phyloP scores from a whole-genome alignment of 2,888 invertebrate species.

The Heteropelma amictum region DNA sequence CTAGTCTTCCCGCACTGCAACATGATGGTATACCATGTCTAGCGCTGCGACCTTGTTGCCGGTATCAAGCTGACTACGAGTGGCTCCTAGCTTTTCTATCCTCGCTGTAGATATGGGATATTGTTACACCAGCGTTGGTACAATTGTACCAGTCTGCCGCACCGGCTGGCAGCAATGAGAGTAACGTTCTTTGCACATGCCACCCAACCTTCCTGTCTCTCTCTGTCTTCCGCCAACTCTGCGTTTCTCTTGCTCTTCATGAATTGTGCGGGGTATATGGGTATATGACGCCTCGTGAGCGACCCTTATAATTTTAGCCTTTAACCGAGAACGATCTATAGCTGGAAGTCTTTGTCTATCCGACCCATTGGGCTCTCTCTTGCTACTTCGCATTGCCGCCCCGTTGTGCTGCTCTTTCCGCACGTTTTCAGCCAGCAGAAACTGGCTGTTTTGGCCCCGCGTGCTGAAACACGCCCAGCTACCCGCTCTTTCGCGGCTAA shows the following conservation, averaged over 20 bases:
- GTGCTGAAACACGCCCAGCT: slow-evolving; percentile 55
- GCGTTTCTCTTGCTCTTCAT: slow-evolving; percentile 22
- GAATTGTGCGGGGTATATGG: slow-evolving; percentile 50
- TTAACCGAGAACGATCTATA: slow-evolving; percentile 55
- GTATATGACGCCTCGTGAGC: slow-evolving; percentile 44
- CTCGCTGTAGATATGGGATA: not conserved
- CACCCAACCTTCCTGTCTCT: slow-evolving; percentile 53
- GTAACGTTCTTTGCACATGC: slow-evolving; percentile 69
- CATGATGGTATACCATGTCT: too few species aligned
- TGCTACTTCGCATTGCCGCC: slow-evolving; percentile 12
- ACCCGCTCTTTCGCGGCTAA: slow-evolving; percentile 56
- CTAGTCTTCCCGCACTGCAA: too few species aligned
- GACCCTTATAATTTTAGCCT: slow-evolving; percentile 60
- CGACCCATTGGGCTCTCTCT: not conserved
- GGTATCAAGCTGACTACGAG: too few species aligned
- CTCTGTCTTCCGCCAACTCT: too few species aligned
- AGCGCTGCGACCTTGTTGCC: too few species aligned
- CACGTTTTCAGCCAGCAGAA: slow-evolving; percentile 44
- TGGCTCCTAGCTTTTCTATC: too few species aligned
- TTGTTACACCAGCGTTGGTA: slow-evolving; percentile 10
- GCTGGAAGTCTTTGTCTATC: not conserved
- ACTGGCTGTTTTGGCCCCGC: slow-evolving; percentile 32
- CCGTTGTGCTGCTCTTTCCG: slow-evolving; percentile 31
- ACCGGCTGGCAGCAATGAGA: slow-evolving; percentile 60
- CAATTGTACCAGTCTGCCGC: slow-evolving; percentile 26